Evolutionary conservation across 2,888 invertebrate species (phyloP).

Genomic region (Acheta domesticus): DNA sequence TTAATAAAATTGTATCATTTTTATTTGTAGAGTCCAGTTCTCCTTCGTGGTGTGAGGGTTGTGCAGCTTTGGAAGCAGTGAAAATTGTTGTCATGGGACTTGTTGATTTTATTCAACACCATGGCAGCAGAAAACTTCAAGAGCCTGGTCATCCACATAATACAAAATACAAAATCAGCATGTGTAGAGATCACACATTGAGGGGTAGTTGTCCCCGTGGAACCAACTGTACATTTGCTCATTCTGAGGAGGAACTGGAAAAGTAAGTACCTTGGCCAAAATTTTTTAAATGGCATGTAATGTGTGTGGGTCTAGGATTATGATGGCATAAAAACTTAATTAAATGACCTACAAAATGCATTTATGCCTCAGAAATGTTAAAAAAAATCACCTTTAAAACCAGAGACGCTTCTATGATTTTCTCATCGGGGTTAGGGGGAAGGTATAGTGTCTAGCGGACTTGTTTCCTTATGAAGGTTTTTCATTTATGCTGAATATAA

Average conservation of each 20-base stretch:
- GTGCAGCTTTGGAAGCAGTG: conserved; percentile 65
- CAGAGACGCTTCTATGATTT: no score
- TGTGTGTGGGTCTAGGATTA: no score
- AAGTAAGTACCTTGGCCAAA: conserved; percentile 51
- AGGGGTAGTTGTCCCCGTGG: conserved; percentile 82
- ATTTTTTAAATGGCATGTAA: background rate
- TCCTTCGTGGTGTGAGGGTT: conserved; percentile 62
- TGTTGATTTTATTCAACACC: conserved; percentile 72
- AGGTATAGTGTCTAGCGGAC: no score
- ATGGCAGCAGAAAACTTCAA: conserved; percentile 64
- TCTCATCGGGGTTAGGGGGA: no score
- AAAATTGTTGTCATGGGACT: conserved; percentile 70
- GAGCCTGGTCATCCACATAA: conserved; percentile 48
- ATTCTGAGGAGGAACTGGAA: conserved; percentile 86
- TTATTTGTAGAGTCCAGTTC: conserved; percentile 55
- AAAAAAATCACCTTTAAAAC: no score
- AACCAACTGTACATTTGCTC: conserved; percentile 85
- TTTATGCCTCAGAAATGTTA: no score
- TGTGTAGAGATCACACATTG: conserved; percentile 80
- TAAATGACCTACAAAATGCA: no score
- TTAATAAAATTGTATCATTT: background rate
- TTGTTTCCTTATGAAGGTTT: no score
- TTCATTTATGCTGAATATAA: no score
- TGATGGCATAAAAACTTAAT: no score
- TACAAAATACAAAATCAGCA: conserved; percentile 82